A percentile compares a stretch with the other conserved stretches of the same genome.
Conservation (phyloP, 2,113 vertebrate genomes). For the Crotalus helleri region DNA sequence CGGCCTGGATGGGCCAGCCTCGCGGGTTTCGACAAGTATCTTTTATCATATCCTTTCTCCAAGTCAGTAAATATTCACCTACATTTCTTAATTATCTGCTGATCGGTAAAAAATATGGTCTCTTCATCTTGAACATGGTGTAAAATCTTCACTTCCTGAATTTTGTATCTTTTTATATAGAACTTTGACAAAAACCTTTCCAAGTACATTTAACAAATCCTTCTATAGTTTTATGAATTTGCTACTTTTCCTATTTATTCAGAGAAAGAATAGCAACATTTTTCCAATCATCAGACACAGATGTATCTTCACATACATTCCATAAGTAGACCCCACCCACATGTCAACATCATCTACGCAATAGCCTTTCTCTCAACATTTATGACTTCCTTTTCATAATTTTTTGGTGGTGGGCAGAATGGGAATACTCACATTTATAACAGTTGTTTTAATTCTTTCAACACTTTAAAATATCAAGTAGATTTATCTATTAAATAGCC, state of each 20-base stretch:
- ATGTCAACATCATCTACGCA: background rate
- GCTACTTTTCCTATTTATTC: background rate
- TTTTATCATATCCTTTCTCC: background rate
- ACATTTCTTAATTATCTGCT: background rate
- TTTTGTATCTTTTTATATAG: background rate
- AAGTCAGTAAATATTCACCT: background rate
- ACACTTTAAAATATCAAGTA: background rate
- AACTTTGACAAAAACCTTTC: background rate
- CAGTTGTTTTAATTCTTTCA: background rate
- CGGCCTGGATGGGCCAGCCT: no score
- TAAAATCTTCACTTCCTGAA: background rate
- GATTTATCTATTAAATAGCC: background rate
- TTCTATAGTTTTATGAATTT: background rate
- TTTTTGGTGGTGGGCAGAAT: background rate
- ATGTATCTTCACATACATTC: background rate
- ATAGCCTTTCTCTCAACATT: background rate
- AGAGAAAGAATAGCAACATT: background rate
- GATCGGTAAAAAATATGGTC: background rate
- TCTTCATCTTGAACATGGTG: background rate
- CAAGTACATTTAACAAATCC: background rate
- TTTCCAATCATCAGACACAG: background rate
- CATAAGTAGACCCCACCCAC: background rate
- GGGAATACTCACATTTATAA: background rate
- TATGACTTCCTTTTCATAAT: background rate
- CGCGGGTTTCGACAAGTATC: background rate